These are phyloP conservation scores for Prunella strophiata DNA, from an alignment of 2,797 vertebrate species.

Conservation along the genomic window DNA sequence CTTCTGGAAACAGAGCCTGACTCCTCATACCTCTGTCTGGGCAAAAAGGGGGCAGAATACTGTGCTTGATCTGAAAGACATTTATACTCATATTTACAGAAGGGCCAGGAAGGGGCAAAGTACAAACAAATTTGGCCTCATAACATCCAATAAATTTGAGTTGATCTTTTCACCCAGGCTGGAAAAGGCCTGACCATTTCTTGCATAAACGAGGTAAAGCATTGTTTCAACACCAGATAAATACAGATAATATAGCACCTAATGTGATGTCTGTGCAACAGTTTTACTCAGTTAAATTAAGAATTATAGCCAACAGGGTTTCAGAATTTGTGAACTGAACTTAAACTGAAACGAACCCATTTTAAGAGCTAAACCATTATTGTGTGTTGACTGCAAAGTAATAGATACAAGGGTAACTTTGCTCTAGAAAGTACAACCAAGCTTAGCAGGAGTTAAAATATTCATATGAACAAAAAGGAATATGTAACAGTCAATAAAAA, in stretches of 20 bases:
- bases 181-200: constrained; percentile 26
- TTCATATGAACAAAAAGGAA: constrained; percentile 30
- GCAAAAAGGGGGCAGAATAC: constrained; percentile 37
- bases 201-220: constrained; percentile 22
- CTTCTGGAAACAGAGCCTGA: not conserved
- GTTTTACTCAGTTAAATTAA: constrained; percentile 57
- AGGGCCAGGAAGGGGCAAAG: not conserved
- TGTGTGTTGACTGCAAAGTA: constrained; percentile 23
- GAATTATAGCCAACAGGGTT: constrained; percentile 57
- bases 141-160: not conserved
- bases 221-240: constrained; percentile 49
- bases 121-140: constrained; percentile 12
- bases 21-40: not conserved
- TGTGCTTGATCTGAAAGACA: not conserved
- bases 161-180: not conserved
- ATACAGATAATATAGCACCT: constrained; percentile 52
- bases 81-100: not conserved
- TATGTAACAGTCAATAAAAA: constrained; percentile 60
- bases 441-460: constrained; percentile 50
- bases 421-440: constrained; percentile 22
- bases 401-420: constrained; percentile 41
- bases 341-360: constrained; percentile 45
- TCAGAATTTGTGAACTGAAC: constrained; percentile 60
- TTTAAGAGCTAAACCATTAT: constrained; percentile 48
- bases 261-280: constrained; percentile 57